Percentiles rank a stretch among this genome's conserved stretches.
Evolutionary conservation across 2,113 vertebrate genomes (phyloP).

Genomic region (Engraulis encrasicolus): DNA sequence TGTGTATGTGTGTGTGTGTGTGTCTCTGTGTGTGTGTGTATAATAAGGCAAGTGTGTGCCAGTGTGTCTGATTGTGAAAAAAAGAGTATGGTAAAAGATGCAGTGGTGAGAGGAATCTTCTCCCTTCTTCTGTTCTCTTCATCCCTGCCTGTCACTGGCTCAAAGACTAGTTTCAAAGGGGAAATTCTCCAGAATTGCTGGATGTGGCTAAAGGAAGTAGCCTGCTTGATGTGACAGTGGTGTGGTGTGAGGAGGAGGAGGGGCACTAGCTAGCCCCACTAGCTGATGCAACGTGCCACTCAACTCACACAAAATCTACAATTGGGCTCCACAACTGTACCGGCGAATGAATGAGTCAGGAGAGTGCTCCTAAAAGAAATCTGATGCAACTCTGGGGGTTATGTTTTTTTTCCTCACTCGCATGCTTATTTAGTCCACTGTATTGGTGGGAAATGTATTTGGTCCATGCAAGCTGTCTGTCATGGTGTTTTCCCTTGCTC

Average conservation of each 20-base stretch:
- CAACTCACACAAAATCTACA: not conserved
- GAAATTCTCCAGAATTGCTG: slow-evolving; percentile 87
- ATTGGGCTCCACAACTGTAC: not conserved
- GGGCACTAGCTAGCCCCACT: not conserved
- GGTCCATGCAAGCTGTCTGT: not conserved
- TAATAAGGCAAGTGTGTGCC: no score
- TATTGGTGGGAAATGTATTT: not conserved
- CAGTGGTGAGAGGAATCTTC: not conserved
- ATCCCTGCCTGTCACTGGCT: not conserved
- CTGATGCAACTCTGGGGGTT: not conserved
- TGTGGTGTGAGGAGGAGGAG: not conserved
- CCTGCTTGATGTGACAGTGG: slow-evolving; percentile 19
- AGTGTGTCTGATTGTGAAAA: no score
- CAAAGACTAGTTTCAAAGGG: slow-evolving; percentile 67
- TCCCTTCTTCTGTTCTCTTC: not conserved
- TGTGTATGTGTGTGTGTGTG: not conserved
- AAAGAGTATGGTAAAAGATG: not conserved
- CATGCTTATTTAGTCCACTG: not conserved
- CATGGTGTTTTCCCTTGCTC: not conserved
- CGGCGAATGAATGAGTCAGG: not conserved
- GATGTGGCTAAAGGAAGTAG: slow-evolving; percentile 64
- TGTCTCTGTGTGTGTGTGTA: no score
- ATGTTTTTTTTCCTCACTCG: not conserved
- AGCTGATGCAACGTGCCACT: not conserved
- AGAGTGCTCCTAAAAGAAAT: not conserved